Conservation (phyloP, 2,888 invertebrate species). For the Lacanobia wlatinum region DNA sequence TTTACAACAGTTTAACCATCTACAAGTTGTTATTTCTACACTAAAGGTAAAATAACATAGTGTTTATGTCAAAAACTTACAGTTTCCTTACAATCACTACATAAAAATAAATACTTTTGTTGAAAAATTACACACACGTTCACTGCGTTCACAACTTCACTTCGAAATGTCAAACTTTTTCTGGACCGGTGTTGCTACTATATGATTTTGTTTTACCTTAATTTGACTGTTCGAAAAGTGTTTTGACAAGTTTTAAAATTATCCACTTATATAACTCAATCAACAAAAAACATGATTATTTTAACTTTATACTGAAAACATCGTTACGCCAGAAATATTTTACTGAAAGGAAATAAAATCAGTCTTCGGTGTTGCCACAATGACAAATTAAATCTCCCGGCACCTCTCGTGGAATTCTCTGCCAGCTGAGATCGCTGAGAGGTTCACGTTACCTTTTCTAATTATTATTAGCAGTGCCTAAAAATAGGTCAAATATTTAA, state of each 20-base stretch:
- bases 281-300: background rate
- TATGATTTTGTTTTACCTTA: conserved; percentile 63
- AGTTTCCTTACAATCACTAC: conserved; percentile 81
- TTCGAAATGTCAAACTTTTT: conserved; percentile 85
- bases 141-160: conserved; percentile 85
- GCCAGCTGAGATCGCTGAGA: conserved; percentile 83
- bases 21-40: conserved; percentile 50
- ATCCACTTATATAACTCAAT: background rate
- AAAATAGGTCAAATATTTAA: conserved; percentile 90
- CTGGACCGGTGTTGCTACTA: conserved; percentile 77
- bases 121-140: conserved; percentile 85
- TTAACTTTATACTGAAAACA: background rate
- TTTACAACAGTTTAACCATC: conserved; percentile 19
- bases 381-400: conserved; percentile 67
- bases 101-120: conserved; percentile 82
- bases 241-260: background rate
- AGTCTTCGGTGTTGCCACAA: conserved; percentile 72
- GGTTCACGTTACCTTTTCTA: conserved; percentile 90
- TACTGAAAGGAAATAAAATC: background rate
- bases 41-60: conserved; percentile 62
- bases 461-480: conserved; percentile 89
- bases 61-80: conserved; percentile 87
- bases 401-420: conserved; percentile 73
- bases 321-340: background rate
- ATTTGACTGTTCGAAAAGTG: background rate